A percentile compares a stretch with the other conserved stretches of the same genome.
Conservation (phyloP, 2,888 invertebrate species). For the Leptogaster cylindrica region DNA sequence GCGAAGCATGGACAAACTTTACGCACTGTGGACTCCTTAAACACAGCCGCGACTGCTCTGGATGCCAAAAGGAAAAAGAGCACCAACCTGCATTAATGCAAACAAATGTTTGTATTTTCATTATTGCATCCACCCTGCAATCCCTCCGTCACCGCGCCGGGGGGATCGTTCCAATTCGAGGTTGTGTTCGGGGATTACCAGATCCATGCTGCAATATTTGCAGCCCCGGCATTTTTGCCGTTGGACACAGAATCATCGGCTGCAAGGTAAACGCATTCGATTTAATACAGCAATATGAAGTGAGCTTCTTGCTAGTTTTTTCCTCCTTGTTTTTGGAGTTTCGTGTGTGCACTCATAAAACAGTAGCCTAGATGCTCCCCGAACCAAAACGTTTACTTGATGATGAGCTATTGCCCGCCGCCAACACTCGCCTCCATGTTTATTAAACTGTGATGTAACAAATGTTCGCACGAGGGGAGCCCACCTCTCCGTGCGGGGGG, state of each 20-base stretch:
- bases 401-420: conserved; percentile 35
- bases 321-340: neutral
- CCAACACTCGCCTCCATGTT: conserved; percentile 16
- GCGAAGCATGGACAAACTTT: conserved; percentile 41
- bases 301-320: conserved; percentile 3
- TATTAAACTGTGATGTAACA: conserved; percentile 27
- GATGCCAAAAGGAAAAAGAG: too few relatives aligned
- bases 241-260: neutral
- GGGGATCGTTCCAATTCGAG: conserved; percentile 8
- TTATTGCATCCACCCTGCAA: conserved; percentile 26
- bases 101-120: conserved; percentile 14
- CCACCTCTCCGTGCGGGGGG: neutral
- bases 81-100: neutral
- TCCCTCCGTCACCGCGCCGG: neutral
- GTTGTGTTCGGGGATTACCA: conserved; percentile 16
- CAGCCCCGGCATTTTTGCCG: neutral
- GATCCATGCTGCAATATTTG: neutral
- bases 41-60: neutral
- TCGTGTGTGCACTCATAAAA: conserved; percentile 42
- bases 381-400: conserved; percentile 45
- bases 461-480: neutral
- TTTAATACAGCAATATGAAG: too few relatives aligned
- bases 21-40: conserved; percentile 40
- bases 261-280: neutral
- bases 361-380: conserved; percentile 46